Evolutionary conservation across 2,797 vertebrate genomes (phyloP).

Genomic region (Typhlichthys subterraneus): DNA sequence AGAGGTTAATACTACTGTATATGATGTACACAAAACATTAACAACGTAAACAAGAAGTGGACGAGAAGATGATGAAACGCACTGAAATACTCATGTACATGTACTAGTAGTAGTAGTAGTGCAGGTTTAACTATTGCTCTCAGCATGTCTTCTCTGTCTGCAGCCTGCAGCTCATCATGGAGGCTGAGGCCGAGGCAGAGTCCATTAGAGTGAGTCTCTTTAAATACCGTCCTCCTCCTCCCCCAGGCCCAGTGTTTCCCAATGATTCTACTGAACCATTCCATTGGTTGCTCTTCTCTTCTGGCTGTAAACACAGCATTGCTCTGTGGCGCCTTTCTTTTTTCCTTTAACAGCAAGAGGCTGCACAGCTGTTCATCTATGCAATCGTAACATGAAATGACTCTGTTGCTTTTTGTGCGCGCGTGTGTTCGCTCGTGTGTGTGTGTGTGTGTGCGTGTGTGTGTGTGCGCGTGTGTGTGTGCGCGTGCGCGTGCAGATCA

Average conservation of each 20-base stretch:
- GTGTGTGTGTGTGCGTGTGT: conserved; percentile 6
- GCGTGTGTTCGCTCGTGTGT: background rate
- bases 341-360: background rate
- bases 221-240: background rate
- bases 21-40: background rate
- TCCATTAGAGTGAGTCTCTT: conserved; percentile 82
- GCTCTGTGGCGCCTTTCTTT: background rate
- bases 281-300: background rate
- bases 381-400: background rate
- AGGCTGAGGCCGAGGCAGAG: conserved; percentile 90
- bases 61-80: too few species aligned
- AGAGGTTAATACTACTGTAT: too few species aligned
- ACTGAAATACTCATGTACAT: too few species aligned
- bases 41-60: background rate
- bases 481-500: conserved; percentile 74
- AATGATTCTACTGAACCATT: background rate
- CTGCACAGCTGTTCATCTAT: background rate
- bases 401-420: background rate
- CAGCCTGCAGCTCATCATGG: conserved; percentile 89
- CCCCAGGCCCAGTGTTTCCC: background rate
- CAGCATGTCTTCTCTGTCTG: conserved; percentile 3
- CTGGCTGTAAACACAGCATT: background rate
- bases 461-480: background rate
- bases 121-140: background rate
- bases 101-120: background rate